These are phyloP conservation scores for Campylorhamphus procurvoides DNA, from an alignment of 2,113 vertebrate genomes.

Conservation along the genomic window DNA sequence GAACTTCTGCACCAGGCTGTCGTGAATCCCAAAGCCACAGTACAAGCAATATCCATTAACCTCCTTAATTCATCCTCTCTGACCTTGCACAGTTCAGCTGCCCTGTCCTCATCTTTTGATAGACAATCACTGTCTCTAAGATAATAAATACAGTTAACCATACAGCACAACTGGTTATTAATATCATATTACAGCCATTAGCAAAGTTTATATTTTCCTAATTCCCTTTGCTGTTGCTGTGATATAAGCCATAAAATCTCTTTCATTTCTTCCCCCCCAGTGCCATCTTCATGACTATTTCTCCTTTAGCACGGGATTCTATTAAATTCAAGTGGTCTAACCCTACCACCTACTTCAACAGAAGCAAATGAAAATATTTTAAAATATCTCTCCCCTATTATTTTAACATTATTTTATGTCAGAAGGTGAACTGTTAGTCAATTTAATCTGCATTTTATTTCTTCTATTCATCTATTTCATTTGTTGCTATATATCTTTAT, in stretches of 20 bases:
- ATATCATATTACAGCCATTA: neutral
- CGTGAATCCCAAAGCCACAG: neutral
- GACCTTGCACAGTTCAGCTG: neutral
- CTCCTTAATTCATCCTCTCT: neutral
- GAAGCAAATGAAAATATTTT: neutral
- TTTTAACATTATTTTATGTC: neutral
- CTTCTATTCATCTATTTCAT: neutral
- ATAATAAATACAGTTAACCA: neutral
- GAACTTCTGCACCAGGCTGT: neutral
- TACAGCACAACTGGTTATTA: neutral
- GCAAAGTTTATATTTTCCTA: neutral
- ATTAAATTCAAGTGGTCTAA: neutral
- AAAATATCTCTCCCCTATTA: neutral
- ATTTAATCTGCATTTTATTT: neutral
- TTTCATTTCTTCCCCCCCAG: neutral
- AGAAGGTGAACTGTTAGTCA: neutral
- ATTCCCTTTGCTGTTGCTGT: neutral
- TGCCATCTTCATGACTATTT: neutral
- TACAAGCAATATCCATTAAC: neutral
- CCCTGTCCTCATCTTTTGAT: neutral
- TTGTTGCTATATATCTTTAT: neutral
- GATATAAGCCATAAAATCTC: rapidly evolving
- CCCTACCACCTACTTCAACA: neutral
- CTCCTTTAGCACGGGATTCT: neutral
- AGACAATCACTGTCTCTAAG: neutral